phyloP scores from a whole-genome alignment of 2,113 vertebrate genomes.

The Carassius gibelio region DNA sequence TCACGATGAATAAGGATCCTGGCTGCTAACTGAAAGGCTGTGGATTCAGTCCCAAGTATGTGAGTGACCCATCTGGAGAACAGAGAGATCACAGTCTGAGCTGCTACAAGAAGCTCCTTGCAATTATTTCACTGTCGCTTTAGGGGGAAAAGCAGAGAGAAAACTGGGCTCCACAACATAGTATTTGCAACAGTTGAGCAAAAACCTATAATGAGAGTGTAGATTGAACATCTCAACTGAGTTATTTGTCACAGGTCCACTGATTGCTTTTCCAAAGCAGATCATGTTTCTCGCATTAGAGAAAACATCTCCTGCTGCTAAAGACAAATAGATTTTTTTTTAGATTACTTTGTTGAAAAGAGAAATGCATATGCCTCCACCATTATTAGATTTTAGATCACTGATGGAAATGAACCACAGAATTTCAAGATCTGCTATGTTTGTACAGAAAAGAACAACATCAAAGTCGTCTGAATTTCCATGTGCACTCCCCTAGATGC shows the following conservation, averaged over 20 bases:
- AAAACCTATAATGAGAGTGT: slow-evolving; percentile 16
- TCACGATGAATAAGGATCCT: neutral
- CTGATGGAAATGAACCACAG: neutral
- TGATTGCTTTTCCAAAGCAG: slow-evolving; percentile 43
- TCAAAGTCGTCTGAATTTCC: neutral
- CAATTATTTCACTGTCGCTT: slow-evolving; percentile 30
- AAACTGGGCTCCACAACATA: neutral
- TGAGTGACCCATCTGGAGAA: slow-evolving; percentile 4
- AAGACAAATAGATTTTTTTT: neutral
- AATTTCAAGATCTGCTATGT: neutral
- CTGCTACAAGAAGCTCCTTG: neutral
- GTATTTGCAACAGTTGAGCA: slow-evolving; percentile 7
- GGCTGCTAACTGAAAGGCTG: slow-evolving; percentile 9
- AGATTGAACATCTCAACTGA: neutral
- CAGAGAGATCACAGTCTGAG: neutral
- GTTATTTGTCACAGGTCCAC: slow-evolving; percentile 15
- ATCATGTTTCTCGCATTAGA: slow-evolving; percentile 3
- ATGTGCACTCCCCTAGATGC: neutral
- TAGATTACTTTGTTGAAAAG: neutral
- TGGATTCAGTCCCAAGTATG: slow-evolving; percentile 4
- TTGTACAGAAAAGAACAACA: neutral
- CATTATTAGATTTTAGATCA: neutral
- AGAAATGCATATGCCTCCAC: neutral
- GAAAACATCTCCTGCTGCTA: neutral
- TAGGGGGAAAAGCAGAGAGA: neutral